A percentile compares a stretch with the other conserved stretches of the same genome.
Evolutionary conservation across 2,113 vertebrate species (phyloP).

Genomic region (Orientallactaga bullata): DNA sequence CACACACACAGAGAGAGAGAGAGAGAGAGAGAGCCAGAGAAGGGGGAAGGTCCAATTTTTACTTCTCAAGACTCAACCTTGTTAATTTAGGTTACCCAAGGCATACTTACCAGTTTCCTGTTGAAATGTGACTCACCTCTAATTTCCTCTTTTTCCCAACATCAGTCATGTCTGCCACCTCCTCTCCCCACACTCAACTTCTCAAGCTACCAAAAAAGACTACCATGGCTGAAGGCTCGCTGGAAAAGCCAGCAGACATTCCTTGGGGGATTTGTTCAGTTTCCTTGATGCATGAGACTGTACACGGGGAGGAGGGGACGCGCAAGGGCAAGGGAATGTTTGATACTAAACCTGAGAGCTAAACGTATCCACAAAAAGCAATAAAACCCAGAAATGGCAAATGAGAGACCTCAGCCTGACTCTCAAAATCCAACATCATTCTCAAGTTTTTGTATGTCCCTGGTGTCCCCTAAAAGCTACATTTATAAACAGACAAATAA

Average conservation of each 20-base stretch:
- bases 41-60: neutral
- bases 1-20: neutral
- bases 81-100: neutral
- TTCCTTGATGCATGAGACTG: neutral
- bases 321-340: slow-evolving; percentile 20
- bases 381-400: slow-evolving; percentile 9
- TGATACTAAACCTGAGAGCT: slow-evolving; percentile 50
- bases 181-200: neutral
- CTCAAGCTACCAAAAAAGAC: neutral
- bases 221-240: neutral
- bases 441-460: neutral
- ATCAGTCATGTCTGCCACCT: neutral
- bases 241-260: neutral
- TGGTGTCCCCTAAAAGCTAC: neutral
- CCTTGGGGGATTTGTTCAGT: neutral
- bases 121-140: slow-evolving; percentile 23
- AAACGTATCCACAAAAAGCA: neutral
- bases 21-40: neutral
- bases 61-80: neutral
- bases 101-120: neutral
- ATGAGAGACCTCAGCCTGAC: slow-evolving; percentile 38
- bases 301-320: neutral
- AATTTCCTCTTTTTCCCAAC: neutral
- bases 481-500: slow-evolving; percentile 29
- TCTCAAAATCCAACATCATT: slow-evolving; percentile 49